A percentile compares a stretch with the other conserved stretches of the same genome.
Conservation (phyloP, 2,888 invertebrate species). For the Philereme transversata region DNA sequence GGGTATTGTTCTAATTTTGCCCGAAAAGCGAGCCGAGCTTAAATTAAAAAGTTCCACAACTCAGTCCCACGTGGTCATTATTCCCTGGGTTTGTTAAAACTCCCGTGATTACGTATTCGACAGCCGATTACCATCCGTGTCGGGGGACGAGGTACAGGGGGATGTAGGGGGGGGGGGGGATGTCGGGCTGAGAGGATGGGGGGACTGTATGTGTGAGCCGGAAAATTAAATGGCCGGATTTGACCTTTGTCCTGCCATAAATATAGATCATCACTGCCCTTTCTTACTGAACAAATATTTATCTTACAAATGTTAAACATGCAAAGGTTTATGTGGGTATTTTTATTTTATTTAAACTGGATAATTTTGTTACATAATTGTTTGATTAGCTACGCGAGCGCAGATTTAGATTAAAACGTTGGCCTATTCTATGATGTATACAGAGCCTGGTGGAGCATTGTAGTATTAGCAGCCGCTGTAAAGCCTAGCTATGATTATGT, state of each 20-base stretch:
- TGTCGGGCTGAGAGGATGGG: not conserved
- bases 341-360: too few relatives aligned
- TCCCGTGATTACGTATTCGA: constrained; percentile 43
- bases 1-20: constrained; percentile 8
- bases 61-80: constrained; percentile 25
- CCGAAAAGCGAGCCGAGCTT: constrained; percentile 10
- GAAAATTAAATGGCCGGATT: constrained; percentile 7
- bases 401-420: too few relatives aligned
- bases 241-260: constrained; percentile 5
- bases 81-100: constrained; percentile 35
- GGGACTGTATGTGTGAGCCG: constrained; percentile 2
- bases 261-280: not conserved
- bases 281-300: too few relatives aligned
- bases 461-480: too few relatives aligned
- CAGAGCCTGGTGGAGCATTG: too few relatives aligned
- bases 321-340: too few relatives aligned
- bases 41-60: constrained; percentile 34
- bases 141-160: constrained; percentile 4
- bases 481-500: too few relatives aligned
- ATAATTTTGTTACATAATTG: too few relatives aligned
- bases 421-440: too few relatives aligned
- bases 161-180: constrained; percentile 1
- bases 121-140: constrained; percentile 35
- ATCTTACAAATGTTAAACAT: too few relatives aligned
- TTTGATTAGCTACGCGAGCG: too few relatives aligned